Base-by-base conservation (phyloP, 2,888 invertebrate genomes). In the Merodon equestris region DNA sequence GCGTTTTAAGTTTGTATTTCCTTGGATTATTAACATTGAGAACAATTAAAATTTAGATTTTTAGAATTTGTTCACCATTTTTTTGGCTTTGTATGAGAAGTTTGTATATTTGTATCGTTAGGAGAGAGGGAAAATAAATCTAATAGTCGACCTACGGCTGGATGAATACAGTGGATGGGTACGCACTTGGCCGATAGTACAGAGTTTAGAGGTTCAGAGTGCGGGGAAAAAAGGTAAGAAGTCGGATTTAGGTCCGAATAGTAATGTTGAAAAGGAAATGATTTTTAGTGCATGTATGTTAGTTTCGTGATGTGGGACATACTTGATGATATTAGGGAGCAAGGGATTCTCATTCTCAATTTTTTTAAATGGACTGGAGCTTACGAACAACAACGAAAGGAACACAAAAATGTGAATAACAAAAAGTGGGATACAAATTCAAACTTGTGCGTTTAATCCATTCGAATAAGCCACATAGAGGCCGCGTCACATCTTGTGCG, bases 1-100 rank as follows among this genome's bases (percentile, higher is more conserved):
- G 86, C 87, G 85, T 84, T 84, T 85, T 82, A 63, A 74, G 63
- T 81, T 79, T 73, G 66, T 53, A 54, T 66, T 75, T 82, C 71
- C 82, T 82, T 70, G 54, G 54, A 57, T 58, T 66, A 27, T 7
- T 2, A 27, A 27, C 27, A 27, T 77, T 72, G 27, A 42, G 61
- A 71, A 71, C 34, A 40, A 54, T 47, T 13, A 66, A 66, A 13
- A 56, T 47, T 36, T 50, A 40, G 18, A 18, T 36, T 71, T 19
- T 27, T 45, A 68, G 51, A 60, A 54, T 36, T 54, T 36, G 18
- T 48, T 44, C 38, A 27, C 27, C 9, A 48, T 61, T 64, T 42
- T 66, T 58, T 34, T 13, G 14, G 18, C 19, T 56, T 54, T 9
- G 10, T 40, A n/a, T 9, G n/a, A 19, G 1, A 19, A 9, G 17